Conservation (phyloP, 2,113 vertebrate genomes). For the Phoxinus phoxinus region DNA sequence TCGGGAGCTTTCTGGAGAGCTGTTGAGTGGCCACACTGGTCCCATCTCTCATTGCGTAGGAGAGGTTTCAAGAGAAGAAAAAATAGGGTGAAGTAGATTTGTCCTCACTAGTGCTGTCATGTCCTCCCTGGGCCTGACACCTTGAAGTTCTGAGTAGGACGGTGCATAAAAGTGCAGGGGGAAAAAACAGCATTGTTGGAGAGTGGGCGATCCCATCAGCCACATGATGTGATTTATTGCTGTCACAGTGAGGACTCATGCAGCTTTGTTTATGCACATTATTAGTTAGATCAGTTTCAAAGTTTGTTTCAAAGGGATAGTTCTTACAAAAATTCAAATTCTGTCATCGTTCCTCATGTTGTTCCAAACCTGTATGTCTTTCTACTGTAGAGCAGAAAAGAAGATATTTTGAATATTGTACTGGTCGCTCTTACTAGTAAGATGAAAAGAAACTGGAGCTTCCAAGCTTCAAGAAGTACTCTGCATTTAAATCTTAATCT, state of each 20-base stretch:
- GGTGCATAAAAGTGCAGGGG: neutral
- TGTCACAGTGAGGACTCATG: neutral
- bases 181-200: neutral
- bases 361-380: neutral
- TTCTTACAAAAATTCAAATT: neutral
- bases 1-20: conserved; percentile 39
- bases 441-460: neutral
- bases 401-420: neutral
- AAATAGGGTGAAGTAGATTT: conserved; percentile 49
- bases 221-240: neutral
- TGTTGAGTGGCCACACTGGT: conserved; percentile 38
- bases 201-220: neutral
- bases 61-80: conserved; percentile 39
- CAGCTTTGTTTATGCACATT: neutral
- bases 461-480: neutral
- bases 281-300: neutral
- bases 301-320: neutral
- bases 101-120: conserved; percentile 39
- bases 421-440: neutral
- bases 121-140: conserved; percentile 33
- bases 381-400: neutral
- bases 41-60: conserved; percentile 38
- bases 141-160: conserved; percentile 27
- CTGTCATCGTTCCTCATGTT: neutral
- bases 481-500: neutral